A percentile compares a stretch with the other conserved stretches of the same genome.
Evolutionary conservation across 2,113 vertebrate genomes (phyloP).

Genomic region (Phyllostomus hastatus): DNA sequence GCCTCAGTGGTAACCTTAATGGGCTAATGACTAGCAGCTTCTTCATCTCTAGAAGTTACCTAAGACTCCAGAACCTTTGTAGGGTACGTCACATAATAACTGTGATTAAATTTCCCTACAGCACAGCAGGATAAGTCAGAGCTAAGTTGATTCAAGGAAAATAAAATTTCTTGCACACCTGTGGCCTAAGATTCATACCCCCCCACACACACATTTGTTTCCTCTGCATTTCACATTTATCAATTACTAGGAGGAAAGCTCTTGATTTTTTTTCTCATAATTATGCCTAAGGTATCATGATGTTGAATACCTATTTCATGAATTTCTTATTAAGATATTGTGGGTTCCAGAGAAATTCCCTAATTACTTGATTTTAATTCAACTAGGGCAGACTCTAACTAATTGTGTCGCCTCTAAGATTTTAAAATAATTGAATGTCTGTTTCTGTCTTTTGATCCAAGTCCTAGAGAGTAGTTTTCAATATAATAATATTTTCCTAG

Average conservation of each 20-base stretch:
- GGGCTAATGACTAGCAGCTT: too few species aligned
- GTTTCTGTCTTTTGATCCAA: conserved; percentile 67
- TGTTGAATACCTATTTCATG: conserved; percentile 54
- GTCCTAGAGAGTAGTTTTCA: conserved; percentile 51
- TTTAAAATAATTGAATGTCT: conserved; percentile 63
- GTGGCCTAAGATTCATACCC: conserved; percentile 36
- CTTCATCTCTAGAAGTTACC: background rate
- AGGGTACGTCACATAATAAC: background rate
- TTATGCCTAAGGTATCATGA: conserved; percentile 50
- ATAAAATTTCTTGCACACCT: conserved; percentile 51
- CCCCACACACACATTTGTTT: conserved; percentile 4
- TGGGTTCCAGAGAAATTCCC: conserved; percentile 51
- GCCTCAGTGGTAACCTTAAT: background rate
- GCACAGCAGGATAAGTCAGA: conserved; percentile 20
- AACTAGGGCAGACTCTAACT: conserved; percentile 39
- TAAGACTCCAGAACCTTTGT: background rate
- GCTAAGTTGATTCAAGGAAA: conserved; percentile 41
- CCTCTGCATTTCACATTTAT: conserved; percentile 49
- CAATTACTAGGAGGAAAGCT: conserved; percentile 52
- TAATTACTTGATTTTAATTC: conserved; percentile 55
- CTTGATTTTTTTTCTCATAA: conserved; percentile 52
- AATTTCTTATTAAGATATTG: conserved; percentile 53
- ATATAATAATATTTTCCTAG: conserved; percentile 65
- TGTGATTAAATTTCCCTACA: conserved; percentile 29
- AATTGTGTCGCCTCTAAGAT: conserved; percentile 53